Evolutionary conservation across 2,888 invertebrate species (phyloP).

Genomic region (Athalia rosae): DNA sequence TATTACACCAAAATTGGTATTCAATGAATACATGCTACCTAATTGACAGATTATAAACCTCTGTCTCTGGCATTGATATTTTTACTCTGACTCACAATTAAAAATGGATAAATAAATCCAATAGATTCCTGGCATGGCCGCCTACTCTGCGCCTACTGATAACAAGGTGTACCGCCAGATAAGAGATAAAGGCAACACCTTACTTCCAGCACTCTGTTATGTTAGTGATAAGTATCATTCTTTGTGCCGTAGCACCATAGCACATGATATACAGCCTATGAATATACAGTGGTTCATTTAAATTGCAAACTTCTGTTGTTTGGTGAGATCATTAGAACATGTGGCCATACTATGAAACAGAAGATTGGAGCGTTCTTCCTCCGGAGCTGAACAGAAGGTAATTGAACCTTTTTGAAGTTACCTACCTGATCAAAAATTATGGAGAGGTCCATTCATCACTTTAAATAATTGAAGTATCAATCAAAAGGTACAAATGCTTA

Average conservation of each 20-base stretch:
- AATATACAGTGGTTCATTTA: constrained; percentile 49
- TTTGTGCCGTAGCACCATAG: constrained; percentile 34
- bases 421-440: neutral
- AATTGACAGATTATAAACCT: neutral
- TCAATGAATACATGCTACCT: neutral
- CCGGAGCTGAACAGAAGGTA: constrained; percentile 91
- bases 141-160: constrained; percentile 54
- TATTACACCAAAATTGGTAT: neutral
- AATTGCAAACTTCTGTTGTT: constrained; percentile 32
- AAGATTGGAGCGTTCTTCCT: constrained; percentile 90
- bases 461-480: neutral
- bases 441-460: neutral
- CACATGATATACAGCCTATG: constrained; percentile 55
- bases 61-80: neutral
- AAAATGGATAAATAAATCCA: constrained; percentile 40
- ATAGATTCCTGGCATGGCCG: constrained; percentile 34
- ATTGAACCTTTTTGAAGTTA: constrained; percentile 47
- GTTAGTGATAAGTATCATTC: constrained; percentile 60
- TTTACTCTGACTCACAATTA: neutral
- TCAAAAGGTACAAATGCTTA: too few relatives aligned
- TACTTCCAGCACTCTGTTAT: constrained; percentile 54
- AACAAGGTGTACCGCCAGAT: constrained; percentile 64
- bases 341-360: constrained; percentile 81
- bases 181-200: constrained; percentile 70
- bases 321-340: constrained; percentile 63